Conservation (phyloP, 1,140 invertebrate genomes). For the Nylanderia fulva region DNA sequence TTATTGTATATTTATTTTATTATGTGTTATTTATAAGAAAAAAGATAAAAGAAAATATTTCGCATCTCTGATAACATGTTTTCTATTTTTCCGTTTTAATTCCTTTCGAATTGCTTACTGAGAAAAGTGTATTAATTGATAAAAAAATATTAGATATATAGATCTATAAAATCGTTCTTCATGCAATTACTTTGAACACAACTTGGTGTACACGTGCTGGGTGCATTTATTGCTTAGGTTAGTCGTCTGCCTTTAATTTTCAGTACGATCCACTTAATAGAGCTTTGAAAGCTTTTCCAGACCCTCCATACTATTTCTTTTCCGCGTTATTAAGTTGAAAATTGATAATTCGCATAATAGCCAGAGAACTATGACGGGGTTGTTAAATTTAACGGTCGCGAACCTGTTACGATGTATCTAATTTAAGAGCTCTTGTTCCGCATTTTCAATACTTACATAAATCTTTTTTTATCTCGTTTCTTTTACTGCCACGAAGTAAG, state of each 20-base stretch:
- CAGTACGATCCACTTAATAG: conserved; percentile 32
- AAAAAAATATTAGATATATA: conserved; percentile 7
- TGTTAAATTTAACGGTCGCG: conserved; percentile 30
- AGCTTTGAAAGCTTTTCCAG: conserved; percentile 30
- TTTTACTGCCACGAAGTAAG: background rate
- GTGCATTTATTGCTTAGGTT: conserved; percentile 11
- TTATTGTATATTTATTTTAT: background rate
- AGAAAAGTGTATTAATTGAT: background rate
- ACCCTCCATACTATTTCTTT: background rate
- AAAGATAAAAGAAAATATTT: background rate
- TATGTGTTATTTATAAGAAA: background rate
- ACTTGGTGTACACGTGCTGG: background rate
- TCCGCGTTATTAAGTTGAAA: conserved; percentile 48
- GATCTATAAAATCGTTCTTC: conserved; percentile 20
- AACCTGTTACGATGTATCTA: conserved; percentile 34
- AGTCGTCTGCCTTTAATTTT: conserved; percentile 17
- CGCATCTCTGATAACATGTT: background rate
- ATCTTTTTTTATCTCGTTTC: background rate
- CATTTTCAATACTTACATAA: background rate
- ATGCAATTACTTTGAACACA: background rate
- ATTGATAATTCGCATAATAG: conserved; percentile 36
- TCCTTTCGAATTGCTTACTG: background rate
- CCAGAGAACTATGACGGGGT: conserved; percentile 6
- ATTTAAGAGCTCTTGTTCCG: conserved; percentile 45
- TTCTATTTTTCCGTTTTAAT: background rate